Base-by-base conservation (phyloP, 2,888 invertebrate species). In the Caenorhabditis panamensis region DNA sequence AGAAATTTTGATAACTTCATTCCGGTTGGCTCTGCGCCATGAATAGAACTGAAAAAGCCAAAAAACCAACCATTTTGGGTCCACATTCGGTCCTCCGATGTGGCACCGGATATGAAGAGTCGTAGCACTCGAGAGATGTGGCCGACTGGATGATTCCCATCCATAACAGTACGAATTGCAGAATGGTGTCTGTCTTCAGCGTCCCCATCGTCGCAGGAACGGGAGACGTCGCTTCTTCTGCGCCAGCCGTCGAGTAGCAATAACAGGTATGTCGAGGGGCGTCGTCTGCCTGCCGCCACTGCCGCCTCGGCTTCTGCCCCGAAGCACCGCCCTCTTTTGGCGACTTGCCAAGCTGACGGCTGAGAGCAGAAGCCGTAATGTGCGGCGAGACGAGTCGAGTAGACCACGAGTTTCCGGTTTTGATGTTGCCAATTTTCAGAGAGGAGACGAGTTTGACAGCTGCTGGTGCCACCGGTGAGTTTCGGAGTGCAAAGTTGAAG, bases 181-280 rank as follows among this genome's bases (percentile, higher is more conserved):
- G 83, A 83, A 54, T 83, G 83, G 83, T 83, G 83, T 71, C 76
- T 83, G 36, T 79, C 83, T 8, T 79, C 81, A 51, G 56, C 76
- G 41, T 69, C 73, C 22, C 67, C 77, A 73, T 68, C 71, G 16
- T 59, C 67, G 36, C 53, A 67, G 26, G 77, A 77, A 53, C 56
- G 59, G 16, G 66, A 66, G 62, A 63, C 76, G 47, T 59, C 64
- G 44, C 69, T 77, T 49, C 69, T 77, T 51, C 69, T 63, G 18
- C 76, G 69, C 49, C 77, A 77, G 64, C 77, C 78, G 47, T 72
- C 78, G 58, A 78, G 79, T 67, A 79, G 79, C 73, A 73, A 68
- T 71, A 79, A 73, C 71, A 81, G 73, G 76, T 79, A 64, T 51
- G 61, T 22, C 47, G 53, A 49, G 18, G 41, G 6, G 58, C 26